A percentile compares a stretch with the other conserved stretches of the same genome.
phyloP scores from a whole-genome alignment of 2,888 invertebrate species.

The Tachina fera region DNA sequence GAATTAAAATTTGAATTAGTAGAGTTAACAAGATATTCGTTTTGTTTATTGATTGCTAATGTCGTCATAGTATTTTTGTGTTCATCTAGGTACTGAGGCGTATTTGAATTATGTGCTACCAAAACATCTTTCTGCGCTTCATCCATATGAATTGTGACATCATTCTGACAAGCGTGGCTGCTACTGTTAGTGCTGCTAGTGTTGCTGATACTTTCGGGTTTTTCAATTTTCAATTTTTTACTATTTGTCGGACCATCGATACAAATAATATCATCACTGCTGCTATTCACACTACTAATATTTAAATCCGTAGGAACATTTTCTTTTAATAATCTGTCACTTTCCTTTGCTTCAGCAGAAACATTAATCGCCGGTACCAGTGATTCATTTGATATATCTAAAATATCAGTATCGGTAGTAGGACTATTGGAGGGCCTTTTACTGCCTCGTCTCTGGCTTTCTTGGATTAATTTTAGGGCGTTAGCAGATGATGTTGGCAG shows the following conservation, averaged over 20 bases:
- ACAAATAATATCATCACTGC: constrained; percentile 62
- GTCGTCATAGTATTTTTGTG: constrained; percentile 32
- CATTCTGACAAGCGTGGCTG: constrained; percentile 47
- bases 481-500: constrained; percentile 66
- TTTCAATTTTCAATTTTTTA: constrained; percentile 76
- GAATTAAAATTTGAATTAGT: constrained; percentile 51
- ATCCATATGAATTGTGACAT: constrained; percentile 32
- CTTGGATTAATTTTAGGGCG: constrained; percentile 72
- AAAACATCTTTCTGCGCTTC: constrained; percentile 4
- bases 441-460: constrained; percentile 75
- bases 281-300: constrained; percentile 54
- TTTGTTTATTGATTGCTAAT: constrained; percentile 43
- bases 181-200: constrained; percentile 4
- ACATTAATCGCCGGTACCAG: constrained; percentile 15
- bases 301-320: constrained; percentile 68
- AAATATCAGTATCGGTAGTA: constrained; percentile 56
- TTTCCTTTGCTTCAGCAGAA: constrained; percentile 27
- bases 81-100: constrained; percentile 51
- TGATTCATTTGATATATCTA: constrained; percentile 70
- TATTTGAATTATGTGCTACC: constrained; percentile 26
- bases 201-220: constrained; percentile 24
- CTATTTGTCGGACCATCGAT: constrained; percentile 73
- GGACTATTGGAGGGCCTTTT: constrained; percentile 78
- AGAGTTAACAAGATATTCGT: constrained; percentile 43
- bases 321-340: constrained; percentile 47